Percentiles rank a stretch among this genome's conserved stretches.
phyloP scores from a whole-genome alignment of 2,888 invertebrate genomes.

The Siphlonurus alternatus region DNA sequence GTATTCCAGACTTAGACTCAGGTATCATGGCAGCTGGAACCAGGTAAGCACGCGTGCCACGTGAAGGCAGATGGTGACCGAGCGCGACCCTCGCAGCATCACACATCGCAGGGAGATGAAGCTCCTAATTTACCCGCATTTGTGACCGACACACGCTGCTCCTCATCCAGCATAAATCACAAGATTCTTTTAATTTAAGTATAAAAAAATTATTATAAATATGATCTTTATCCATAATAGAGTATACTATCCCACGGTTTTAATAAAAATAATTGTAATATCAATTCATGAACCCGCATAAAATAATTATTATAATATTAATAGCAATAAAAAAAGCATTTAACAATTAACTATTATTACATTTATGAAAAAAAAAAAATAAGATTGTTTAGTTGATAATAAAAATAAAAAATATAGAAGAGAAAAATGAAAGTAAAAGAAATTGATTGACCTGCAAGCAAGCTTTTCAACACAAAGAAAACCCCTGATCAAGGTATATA shows the following conservation, averaged over 20 bases:
- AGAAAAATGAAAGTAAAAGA: too few relatives aligned
- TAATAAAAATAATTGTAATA: not conserved
- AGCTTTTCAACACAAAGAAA: too few relatives aligned
- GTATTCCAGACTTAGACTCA: too few relatives aligned
- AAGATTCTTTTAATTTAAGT: not conserved
- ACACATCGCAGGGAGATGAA: not conserved
- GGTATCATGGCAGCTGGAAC: not conserved
- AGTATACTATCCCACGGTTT: not conserved
- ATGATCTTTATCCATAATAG: not conserved
- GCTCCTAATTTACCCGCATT: not conserved
- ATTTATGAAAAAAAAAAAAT: too few relatives aligned
- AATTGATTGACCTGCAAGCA: not conserved
- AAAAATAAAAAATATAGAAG: too few relatives aligned
- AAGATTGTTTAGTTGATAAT: too few relatives aligned
- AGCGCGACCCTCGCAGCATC: not conserved
- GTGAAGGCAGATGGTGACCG: not conserved
- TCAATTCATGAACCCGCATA: not conserved
- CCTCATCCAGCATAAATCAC: not conserved
- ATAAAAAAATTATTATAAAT: not conserved
- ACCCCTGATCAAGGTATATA: too few relatives aligned
- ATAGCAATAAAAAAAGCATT: not conserved
- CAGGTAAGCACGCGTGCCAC: not conserved
- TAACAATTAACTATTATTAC: not conserved
- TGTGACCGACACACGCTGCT: not conserved
- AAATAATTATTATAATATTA: not conserved